Evolutionary conservation across 2,797 vertebrate genomes (phyloP).

Genomic region (Crossoptilon crossoptilon): DNA sequence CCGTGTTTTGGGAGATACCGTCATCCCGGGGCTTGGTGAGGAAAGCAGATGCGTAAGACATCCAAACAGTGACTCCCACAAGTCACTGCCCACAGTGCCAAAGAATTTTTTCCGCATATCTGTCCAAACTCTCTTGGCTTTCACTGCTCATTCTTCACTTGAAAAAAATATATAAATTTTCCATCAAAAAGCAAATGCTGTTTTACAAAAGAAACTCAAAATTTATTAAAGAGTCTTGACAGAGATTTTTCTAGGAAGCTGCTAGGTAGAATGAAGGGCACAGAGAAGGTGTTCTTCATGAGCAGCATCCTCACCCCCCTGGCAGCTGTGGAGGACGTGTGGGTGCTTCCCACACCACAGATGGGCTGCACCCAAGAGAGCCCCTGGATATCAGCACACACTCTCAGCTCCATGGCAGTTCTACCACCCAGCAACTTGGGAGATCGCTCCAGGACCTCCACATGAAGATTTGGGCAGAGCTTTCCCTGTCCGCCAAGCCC

Average conservation of each 20-base stretch:
- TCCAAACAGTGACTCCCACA: conserved; percentile 26
- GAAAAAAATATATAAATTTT: background rate
- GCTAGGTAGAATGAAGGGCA: background rate
- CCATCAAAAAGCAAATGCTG: background rate
- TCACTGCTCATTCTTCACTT: background rate
- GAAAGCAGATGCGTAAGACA: background rate
- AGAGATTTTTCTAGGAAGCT: background rate
- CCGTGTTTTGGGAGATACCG: background rate
- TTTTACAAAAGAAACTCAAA: background rate
- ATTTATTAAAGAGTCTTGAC: background rate
- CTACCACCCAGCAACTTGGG: background rate
- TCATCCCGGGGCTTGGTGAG: background rate
- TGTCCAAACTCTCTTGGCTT: conserved; percentile 34
- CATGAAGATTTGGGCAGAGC: background rate
- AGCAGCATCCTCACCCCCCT: background rate
- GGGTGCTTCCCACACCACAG: background rate
- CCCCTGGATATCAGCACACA: background rate
- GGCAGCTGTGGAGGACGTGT: background rate
- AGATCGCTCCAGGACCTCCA: background rate
- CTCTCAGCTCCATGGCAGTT: background rate
- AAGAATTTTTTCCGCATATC: conserved; percentile 15
- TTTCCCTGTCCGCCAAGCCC: no score
- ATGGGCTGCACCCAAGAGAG: background rate
- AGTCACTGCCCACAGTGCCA: background rate
- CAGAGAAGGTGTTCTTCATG: rapidly evolving